Evolutionary conservation across 1,140 invertebrate genomes (phyloP).

Genomic region (Drosophila mayri): DNA sequence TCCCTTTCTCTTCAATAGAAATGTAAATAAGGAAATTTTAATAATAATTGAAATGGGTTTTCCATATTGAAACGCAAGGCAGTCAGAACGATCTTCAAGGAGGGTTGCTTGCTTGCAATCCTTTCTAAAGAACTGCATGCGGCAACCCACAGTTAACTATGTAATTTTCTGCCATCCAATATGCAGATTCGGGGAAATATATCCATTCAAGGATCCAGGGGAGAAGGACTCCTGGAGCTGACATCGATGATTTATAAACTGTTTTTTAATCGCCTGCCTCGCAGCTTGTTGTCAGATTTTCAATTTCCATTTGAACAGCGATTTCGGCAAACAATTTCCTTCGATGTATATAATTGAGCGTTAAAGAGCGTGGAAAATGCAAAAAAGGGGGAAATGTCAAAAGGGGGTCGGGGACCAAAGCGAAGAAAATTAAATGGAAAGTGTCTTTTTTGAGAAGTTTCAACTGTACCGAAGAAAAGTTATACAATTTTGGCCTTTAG

Average conservation of each 20-base stretch:
- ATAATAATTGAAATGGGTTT: slow-evolving; percentile 81
- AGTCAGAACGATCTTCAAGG: slow-evolving; percentile 8
- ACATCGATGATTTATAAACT: slow-evolving; percentile 75
- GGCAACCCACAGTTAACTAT: slow-evolving; percentile 66
- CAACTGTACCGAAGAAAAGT: slow-evolving; percentile 20
- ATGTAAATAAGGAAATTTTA: slow-evolving; percentile 80
- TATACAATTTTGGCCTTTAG: not conserved
- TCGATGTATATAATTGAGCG: slow-evolving; percentile 63
- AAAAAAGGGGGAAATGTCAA: slow-evolving; percentile 23
- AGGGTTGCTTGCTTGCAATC: slow-evolving; percentile 31
- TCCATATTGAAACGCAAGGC: slow-evolving; percentile 17
- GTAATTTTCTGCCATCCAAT: slow-evolving; percentile 64
- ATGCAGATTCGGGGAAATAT: slow-evolving; percentile 39
- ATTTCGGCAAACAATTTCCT: slow-evolving; percentile 54
- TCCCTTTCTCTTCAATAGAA: slow-evolving; percentile 64
- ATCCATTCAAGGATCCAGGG: slow-evolving; percentile 1
- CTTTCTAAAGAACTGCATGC: slow-evolving; percentile 57
- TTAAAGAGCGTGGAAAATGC: slow-evolving; percentile 46
- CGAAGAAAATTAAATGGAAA: slow-evolving; percentile 14
- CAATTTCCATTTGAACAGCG: slow-evolving; percentile 30
- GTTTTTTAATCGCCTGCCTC: slow-evolving; percentile 61
- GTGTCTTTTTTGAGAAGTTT: slow-evolving; percentile 3
- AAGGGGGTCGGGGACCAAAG: not conserved
- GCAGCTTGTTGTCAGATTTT: slow-evolving; percentile 29
- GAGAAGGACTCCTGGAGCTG: slow-evolving; percentile 16